These are phyloP conservation scores for Psilopogon haemacephalus DNA, from an alignment of 2,113 vertebrate species.

Conservation along the genomic window DNA sequence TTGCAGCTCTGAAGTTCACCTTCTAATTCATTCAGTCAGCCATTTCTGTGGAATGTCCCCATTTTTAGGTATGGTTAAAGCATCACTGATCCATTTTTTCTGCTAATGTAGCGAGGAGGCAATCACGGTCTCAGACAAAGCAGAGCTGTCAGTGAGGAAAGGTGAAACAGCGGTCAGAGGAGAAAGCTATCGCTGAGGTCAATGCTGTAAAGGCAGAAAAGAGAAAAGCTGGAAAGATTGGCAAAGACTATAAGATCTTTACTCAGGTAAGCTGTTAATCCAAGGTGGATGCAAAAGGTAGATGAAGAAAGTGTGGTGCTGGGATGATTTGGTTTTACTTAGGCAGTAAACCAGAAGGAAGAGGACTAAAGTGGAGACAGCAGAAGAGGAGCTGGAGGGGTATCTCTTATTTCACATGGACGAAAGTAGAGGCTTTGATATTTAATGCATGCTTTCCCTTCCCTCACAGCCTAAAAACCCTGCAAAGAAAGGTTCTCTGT, in stretches of 20 bases:
- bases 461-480: background rate
- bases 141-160: background rate
- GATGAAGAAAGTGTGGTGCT: background rate
- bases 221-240: background rate
- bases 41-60: background rate
- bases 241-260: background rate
- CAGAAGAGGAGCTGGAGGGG: background rate
- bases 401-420: background rate
- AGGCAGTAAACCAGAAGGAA: background rate
- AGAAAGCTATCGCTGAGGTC: background rate
- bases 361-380: background rate
- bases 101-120: conserved; percentile 11
- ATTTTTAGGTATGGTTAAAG: background rate
- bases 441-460: background rate
- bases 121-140: background rate
- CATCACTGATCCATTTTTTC: conserved; percentile 27
- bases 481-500: background rate
- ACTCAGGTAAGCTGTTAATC: background rate
- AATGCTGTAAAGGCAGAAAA: background rate
- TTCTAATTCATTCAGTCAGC: conserved; percentile 12
- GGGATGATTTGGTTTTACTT: background rate
- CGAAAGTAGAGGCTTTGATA: background rate
- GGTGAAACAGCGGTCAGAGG: conserved; percentile 13
- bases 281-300: background rate
- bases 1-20: conserved; percentile 21